Evolutionary conservation across 1,140 invertebrate species (phyloP).

Genomic region (Scaptomyza pallida): DNA sequence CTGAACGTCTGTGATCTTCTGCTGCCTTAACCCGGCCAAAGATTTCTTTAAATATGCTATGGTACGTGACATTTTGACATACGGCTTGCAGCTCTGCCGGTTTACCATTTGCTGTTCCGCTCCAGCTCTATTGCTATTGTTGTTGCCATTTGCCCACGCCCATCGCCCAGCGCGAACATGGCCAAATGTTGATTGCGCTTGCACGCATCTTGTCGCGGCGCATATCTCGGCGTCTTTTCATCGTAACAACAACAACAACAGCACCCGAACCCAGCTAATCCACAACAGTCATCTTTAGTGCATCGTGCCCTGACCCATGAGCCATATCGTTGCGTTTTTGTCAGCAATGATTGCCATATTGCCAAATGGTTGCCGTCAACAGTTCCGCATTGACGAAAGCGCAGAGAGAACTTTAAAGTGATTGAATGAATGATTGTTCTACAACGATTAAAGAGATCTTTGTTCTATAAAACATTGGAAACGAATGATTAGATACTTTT

Average conservation of each 20-base stretch:
- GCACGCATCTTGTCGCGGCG: slow-evolving; percentile 57
- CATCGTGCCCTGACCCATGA: slow-evolving; percentile 52
- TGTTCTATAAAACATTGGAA: too few relatives aligned
- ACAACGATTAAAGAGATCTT: not conserved
- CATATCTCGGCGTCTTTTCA: slow-evolving; percentile 73
- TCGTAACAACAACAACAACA: slow-evolving; percentile 40
- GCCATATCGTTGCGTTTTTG: slow-evolving; percentile 61
- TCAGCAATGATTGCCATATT: slow-evolving; percentile 58
- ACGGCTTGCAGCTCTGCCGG: slow-evolving; percentile 47
- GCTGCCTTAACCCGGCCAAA: slow-evolving; percentile 54
- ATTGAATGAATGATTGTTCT: not conserved
- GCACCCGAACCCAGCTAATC: slow-evolving; percentile 27
- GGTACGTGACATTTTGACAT: slow-evolving; percentile 81
- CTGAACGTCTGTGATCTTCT: slow-evolving; percentile 76
- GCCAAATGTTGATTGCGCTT: slow-evolving; percentile 68
- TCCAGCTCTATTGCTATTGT: slow-evolving; percentile 28
- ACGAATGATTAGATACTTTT: too few relatives aligned
- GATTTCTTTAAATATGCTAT: slow-evolving; percentile 81
- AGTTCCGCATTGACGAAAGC: slow-evolving; percentile 60
- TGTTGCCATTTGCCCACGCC: slow-evolving; percentile 52
- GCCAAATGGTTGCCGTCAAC: slow-evolving; percentile 46
- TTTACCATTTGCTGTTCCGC: slow-evolving; percentile 42
- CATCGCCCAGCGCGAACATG: slow-evolving; percentile 58
- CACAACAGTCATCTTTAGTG: slow-evolving; percentile 52
- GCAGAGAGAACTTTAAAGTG: not conserved